Conservation (phyloP, 2,797 vertebrate species). For the Xyrichtys novacula region DNA sequence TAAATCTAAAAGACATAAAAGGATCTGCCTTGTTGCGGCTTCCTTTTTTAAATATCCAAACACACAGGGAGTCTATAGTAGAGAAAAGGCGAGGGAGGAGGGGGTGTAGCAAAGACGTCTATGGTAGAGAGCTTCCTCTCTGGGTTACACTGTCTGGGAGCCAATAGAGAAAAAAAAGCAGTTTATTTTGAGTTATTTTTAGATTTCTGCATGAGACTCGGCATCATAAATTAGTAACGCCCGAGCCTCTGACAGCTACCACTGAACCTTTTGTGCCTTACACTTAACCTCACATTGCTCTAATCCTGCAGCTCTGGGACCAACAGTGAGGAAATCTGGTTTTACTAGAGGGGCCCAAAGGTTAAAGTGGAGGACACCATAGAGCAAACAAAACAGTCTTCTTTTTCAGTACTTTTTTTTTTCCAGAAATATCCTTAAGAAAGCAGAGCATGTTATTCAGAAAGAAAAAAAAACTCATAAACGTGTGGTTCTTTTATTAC, state of each 20-base stretch:
- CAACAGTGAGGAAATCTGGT: neutral
- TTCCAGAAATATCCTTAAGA: neutral
- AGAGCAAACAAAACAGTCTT: neutral
- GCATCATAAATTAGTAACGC: constrained; percentile 51
- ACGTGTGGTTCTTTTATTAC: constrained; percentile 44
- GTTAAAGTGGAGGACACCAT: constrained; percentile 11
- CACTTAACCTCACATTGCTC: constrained; percentile 25
- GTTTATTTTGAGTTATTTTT: constrained; percentile 56
- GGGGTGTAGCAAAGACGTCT: constrained; percentile 1
- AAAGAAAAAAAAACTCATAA: constrained; percentile 24
- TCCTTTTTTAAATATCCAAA: constrained; percentile 58
- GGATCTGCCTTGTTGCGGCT: constrained; percentile 60
- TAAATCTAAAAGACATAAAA: constrained; percentile 75
- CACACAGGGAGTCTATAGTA: constrained; percentile 33
- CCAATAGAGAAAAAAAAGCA: constrained; percentile 34
- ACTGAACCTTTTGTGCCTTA: constrained; percentile 19
- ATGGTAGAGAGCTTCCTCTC: constrained; percentile 27
- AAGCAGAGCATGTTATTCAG: constrained; percentile 1
- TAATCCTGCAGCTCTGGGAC: constrained; percentile 6
- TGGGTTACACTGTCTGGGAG: constrained; percentile 40
- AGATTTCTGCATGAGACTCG: constrained; percentile 38
- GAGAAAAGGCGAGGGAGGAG: constrained; percentile 5
- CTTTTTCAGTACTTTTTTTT: neutral
- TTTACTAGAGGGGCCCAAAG: constrained; percentile 3
- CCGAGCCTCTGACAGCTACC: constrained; percentile 25